Base-by-base conservation (phyloP, 2,888 invertebrate species). In the Tiliacea aurago region DNA sequence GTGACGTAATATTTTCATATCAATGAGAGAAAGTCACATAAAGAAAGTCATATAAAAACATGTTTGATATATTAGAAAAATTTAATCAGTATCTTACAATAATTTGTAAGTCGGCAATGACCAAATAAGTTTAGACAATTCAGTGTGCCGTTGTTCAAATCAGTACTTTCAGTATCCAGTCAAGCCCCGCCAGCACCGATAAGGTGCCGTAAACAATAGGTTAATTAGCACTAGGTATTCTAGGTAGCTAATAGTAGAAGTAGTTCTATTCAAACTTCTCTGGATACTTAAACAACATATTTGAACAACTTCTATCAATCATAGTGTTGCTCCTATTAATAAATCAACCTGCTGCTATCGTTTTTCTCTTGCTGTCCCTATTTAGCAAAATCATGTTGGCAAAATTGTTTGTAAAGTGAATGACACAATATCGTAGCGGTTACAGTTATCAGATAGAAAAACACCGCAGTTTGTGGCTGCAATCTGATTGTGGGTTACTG, bases 401-500 rank as follows among this genome's bases (percentile, higher is more conserved):
- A 49, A 55, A 28, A 45, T 28, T n/a, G 9, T 63, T 75, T 55
- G 66, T 43, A 45, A 73, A 80, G 49, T 70, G 11, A 68, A 71
- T 51, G 55, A 51, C 62, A 69, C 33, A 69, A 69, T 71, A 71
- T 33, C 15, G 45, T 13, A 59, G 78, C 23, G 81, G 75, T 75
- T 67, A 47, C 11, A 64, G 58, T 41, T 62, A 71, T 75, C 28
- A 45, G 55, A 71, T 78, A 81, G 70, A 81, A 81, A 81, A 81
- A 81, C 41, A 81, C 81, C 81, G 55, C 81, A 81, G 58, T 78
- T 56, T 62, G 81, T 69, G 81, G 81, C 51, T 64, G 53, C 66
- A 69, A 72, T 75, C 75, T 63, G 81, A 75, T 78, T 81, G 81
- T 71, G 81, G 81, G 78, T 72, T 69, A 13, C 55, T 66, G 59